A percentile compares a stretch with the other conserved stretches of the same genome.
Conservation (phyloP, 2,797 vertebrate species). For the Poecilia gillii region DNA sequence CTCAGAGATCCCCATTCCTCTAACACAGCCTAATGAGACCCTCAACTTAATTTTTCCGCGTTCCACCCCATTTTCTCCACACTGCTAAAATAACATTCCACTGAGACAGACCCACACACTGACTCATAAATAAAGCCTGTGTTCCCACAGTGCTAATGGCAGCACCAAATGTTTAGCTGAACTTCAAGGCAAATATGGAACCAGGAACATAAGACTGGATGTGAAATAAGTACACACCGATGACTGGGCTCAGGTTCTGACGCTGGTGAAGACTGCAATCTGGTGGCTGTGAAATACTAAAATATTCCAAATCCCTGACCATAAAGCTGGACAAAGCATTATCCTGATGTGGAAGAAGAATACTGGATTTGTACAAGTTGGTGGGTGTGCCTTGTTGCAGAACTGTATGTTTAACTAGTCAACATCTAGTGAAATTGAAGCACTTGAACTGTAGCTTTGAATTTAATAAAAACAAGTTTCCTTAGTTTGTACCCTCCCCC, state of each 20-base stretch:
- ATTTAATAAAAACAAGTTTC: not conserved
- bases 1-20: not conserved
- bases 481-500: not conserved
- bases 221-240: not conserved
- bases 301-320: not conserved
- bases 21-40: not conserved
- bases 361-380: not conserved
- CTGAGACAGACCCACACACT: conserved; percentile 50
- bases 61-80: conserved; percentile 26
- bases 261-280: not conserved
- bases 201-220: not conserved
- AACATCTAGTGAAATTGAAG: not conserved
- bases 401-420: not conserved
- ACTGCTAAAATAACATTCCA: conserved; percentile 70
- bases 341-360: not conserved
- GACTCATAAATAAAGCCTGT: conserved; percentile 62
- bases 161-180: not conserved
- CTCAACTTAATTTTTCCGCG: not conserved
- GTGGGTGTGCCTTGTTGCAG: not conserved
- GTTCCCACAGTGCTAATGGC: not conserved
- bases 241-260: too few relatives aligned
- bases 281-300: not conserved
- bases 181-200: not conserved
- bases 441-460: not conserved
- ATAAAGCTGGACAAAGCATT: not conserved